A percentile compares a stretch with the other conserved stretches of the same genome.
phyloP scores from a whole-genome alignment of 2,113 vertebrate genomes.

The Mormoops blainvillei region DNA sequence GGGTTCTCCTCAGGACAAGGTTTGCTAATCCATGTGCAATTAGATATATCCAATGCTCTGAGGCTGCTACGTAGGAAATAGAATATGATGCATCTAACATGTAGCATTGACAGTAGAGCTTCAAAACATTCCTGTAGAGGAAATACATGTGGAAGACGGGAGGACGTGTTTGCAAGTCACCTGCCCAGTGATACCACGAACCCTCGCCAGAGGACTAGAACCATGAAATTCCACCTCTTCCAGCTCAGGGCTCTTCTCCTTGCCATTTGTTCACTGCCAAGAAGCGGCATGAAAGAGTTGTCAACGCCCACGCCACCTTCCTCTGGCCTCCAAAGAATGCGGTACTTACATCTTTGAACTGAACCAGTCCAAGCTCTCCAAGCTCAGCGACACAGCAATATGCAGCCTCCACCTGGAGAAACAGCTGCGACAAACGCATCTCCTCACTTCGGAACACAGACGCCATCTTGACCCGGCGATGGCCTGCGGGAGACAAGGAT shows the following conservation, averaged over 20 bases:
- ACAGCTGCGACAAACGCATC: slow-evolving; percentile 85
- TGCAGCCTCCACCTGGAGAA: slow-evolving; percentile 86
- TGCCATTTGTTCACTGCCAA: too few species aligned
- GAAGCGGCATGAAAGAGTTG: neutral
- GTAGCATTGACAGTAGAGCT: neutral
- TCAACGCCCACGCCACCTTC: neutral
- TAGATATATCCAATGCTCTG: neutral
- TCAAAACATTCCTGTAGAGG: neutral
- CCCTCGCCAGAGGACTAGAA: neutral
- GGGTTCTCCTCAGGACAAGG: neutral
- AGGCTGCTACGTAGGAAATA: neutral
- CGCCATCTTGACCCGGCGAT: slow-evolving; percentile 57
- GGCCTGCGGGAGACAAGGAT: neutral
- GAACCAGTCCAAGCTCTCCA: slow-evolving; percentile 84
- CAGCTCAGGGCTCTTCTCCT: neutral
- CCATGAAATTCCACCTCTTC: neutral
- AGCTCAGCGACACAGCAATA: slow-evolving; percentile 87
- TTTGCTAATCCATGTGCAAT: neutral
- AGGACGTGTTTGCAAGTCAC: neutral
- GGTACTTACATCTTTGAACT: slow-evolving; percentile 85
- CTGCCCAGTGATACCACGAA: neutral
- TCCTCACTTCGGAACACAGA: slow-evolving; percentile 85
- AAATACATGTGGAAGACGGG: accelerated
- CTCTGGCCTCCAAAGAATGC: neutral
- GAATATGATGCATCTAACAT: neutral